Base-by-base conservation (phyloP, 2,888 invertebrate species). In the Itoplectis maculator region DNA sequence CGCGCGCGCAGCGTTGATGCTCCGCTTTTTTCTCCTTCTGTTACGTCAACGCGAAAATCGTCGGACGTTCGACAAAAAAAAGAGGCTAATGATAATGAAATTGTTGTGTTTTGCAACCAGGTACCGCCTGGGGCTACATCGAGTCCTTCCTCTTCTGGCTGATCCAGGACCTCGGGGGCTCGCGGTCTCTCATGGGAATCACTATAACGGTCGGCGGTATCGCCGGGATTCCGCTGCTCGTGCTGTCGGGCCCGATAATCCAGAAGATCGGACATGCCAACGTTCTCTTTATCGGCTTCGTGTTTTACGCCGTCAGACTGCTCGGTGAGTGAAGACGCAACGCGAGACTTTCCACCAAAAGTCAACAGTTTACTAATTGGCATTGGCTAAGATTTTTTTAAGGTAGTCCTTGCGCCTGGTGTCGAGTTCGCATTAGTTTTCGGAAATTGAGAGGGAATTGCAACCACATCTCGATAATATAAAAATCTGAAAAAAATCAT, bases 131-230 rank as follows among this genome's bases (percentile, higher is more conserved):
- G 96, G 97, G 97, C 47, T 96, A 96, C 93, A 95, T 97, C 86
- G 97, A 97, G 92, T 96, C 96, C 86, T 97, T 96, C 93, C 93
- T 97, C 37, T 97, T 97, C 92, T 96, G 96, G 96, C 93, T 96
- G 81, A 94, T 97, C 40, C 96, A 97, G 91, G 96, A 96, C 92
- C 93, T 97, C 83, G 96, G 96, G 4, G 96, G 95, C 0, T 95
- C 96, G 0, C 95, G 96, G 66, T 96, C 96, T 0, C 93, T 97
- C 75, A 96, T 97, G 96, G 97, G 97, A 13, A 94, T 97, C 86
- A 97, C 97, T 0, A 96, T 97, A 87, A 96, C 96, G 0, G 96
- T 97, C 69, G 96, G 96, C 0, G 96, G 96, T 11, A 93, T 96
- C 7, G 95, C 96, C 0, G 96, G 97, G 0, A 94, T 97, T 66